Conservation (phyloP, 1,140 invertebrate genomes). For the Drosophila tsacasi region DNA sequence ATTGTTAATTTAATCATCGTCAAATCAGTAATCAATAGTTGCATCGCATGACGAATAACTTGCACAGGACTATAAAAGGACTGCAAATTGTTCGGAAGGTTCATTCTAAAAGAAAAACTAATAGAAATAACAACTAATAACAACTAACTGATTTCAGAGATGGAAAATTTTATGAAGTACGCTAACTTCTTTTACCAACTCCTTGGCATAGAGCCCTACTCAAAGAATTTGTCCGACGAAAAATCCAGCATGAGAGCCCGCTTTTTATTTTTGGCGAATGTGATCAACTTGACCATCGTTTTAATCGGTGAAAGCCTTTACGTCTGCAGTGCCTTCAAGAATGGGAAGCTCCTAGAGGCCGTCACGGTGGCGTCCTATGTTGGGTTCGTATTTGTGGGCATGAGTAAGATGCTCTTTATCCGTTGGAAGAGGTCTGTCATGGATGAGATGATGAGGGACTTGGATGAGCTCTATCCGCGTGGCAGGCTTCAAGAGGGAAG, state of each 20-base stretch:
- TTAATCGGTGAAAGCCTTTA: conserved; percentile 40
- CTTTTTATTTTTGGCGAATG: conserved; percentile 42
- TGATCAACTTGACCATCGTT: conserved; percentile 34
- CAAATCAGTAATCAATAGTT: too few species aligned
- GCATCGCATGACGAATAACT: too few species aligned
- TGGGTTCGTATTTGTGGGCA: conserved; percentile 58
- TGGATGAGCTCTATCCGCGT: conserved; percentile 57
- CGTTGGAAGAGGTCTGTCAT: conserved; percentile 40
- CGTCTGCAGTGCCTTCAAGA: conserved; percentile 22
- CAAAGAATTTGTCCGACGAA: not conserved
- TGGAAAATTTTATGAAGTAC: conserved; percentile 58
- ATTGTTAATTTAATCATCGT: too few species aligned
- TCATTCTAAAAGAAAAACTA: not conserved
- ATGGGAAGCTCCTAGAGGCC: conserved; percentile 47
- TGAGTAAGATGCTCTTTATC: conserved; percentile 62
- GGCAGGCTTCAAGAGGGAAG: conserved; percentile 17
- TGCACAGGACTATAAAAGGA: conserved; percentile 9
- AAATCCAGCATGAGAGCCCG: not conserved
- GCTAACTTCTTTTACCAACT: conserved; percentile 58
- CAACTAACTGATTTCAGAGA: conserved; percentile 5
- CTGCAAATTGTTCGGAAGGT: not conserved
- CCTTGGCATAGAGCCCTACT: conserved; percentile 56
- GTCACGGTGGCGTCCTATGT: conserved; percentile 70
- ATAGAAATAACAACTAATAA: not conserved
- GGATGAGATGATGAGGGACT: conserved; percentile 35